Base-by-base conservation (phyloP, 92 coral and sea anemone genomes). In the Heliopora coerulea region DNA sequence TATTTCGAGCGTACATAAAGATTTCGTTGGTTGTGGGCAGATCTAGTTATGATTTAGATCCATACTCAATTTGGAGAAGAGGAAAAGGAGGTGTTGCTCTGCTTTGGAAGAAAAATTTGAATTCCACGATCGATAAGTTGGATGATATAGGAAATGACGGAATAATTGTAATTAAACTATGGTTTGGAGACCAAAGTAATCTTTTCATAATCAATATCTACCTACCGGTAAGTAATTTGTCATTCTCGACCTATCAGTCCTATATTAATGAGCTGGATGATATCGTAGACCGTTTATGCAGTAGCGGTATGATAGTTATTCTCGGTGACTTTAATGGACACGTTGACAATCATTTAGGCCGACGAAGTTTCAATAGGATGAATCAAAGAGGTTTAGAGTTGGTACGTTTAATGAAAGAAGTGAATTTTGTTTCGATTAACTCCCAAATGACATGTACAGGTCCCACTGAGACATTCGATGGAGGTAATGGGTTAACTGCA, bases 1-100 rank as follows among this genome's bases (percentile, higher is more conserved):
- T 24, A 9, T 65, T 11, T 65, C 72, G 14, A 37, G 49, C 11
- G n/a, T 65, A 5, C 48, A 65, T 20, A 10, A 65, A 42, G 72
- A 65, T 14, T 65, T 65, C 15, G 31, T 27, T 40, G 72, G 72
- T 21, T 65, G 72, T n/a, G 72, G 72, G 72, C 5, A 40, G 72
- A 23, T 65, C 54, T 11, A 65, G 72, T n/a, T 21, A 21, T 5
- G 56, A 65, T 6, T 42, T 65, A 14, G 26, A 65, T 42, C 12
- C 15, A 10, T 30, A 65, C 50, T 65, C 72, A 21, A 14, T 65
- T 0, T 65, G 54, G 54, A 12, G 72, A 65, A 65, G 50, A 18
- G 72, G 72, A 8, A 39, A 11, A 17, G 72, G 54, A 19, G 72
- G 72, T 5, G 32, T 65, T 65, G 72, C 72, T 3, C 3, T 65